These are phyloP conservation scores for Drosophila tristis DNA, from an alignment of 1,140 invertebrate species.

Conservation along the genomic window DNA sequence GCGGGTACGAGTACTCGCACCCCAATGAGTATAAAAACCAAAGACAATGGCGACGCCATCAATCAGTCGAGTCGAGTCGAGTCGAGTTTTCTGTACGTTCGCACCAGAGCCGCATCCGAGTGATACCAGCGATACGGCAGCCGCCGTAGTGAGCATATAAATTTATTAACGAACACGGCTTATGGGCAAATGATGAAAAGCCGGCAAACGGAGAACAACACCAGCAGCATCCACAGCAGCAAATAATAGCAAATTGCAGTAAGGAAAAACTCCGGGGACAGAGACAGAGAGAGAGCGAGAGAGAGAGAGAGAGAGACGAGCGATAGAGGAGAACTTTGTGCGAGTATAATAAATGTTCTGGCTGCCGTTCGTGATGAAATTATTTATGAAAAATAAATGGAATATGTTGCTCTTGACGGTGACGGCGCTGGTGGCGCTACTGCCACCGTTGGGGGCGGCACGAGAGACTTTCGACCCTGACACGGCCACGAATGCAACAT, in stretches of 20 bases:
- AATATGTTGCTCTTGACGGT: slow-evolving; percentile 29
- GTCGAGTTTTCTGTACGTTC: slow-evolving; percentile 39
- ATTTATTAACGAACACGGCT: slow-evolving; percentile 44
- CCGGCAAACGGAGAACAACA: slow-evolving; percentile 23
- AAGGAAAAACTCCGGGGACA: background rate
- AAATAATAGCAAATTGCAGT: slow-evolving; percentile 32
- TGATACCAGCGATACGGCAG: background rate
- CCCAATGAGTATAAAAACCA: slow-evolving; percentile 67
- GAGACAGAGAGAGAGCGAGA: background rate
- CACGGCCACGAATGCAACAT: slow-evolving; percentile 64
- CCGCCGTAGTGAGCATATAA: slow-evolving; percentile 28
- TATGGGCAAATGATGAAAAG: slow-evolving; percentile 49
- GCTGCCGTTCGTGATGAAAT: slow-evolving; percentile 65
- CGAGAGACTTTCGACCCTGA: slow-evolving; percentile 1
- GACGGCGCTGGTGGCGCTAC: slow-evolving; percentile 20
- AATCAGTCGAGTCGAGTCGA: slow-evolving; percentile 69
- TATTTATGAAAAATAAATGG: slow-evolving; percentile 77
- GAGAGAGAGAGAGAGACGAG: background rate
- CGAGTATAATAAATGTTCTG: slow-evolving; percentile 35
- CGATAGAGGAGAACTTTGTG: slow-evolving; percentile 20
- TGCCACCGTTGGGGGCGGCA: slow-evolving; percentile 10
- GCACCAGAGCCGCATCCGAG: background rate
- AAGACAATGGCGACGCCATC: slow-evolving; percentile 62
- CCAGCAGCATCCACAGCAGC: slow-evolving; percentile 20
- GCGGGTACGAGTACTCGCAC: background rate